Percentiles rank a stretch among this genome's conserved stretches.
These are phyloP conservation scores for Mixornis gularis DNA, from an alignment of 2,113 vertebrate genomes.

Conservation along the genomic window DNA sequence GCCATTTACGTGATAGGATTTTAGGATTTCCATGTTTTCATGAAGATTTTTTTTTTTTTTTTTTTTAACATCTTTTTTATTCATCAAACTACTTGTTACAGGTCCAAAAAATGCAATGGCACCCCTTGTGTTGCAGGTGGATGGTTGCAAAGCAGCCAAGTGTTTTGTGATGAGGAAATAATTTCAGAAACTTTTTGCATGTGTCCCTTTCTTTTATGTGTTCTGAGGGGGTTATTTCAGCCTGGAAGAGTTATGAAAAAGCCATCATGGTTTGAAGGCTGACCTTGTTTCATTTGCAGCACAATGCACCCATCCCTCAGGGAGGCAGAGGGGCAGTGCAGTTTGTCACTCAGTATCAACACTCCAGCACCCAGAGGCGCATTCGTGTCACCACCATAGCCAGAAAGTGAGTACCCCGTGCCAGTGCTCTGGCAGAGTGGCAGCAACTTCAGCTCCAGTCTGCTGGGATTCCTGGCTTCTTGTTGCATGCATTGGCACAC, in stretches of 20 bases:
- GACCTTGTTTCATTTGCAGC: slow-evolving; percentile 71
- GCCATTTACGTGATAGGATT: no score
- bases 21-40: no score
- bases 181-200: not conserved
- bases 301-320: slow-evolving; percentile 91
- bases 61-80: not conserved
- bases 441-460: not conserved
- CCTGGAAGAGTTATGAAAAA: not conserved
- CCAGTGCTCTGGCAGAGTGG: not conserved
- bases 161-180: not conserved
- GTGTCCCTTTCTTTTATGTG: not conserved
- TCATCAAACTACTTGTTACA: not conserved
- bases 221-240: not conserved
- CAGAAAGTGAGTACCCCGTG: slow-evolving; percentile 82
- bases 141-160: not conserved
- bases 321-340: slow-evolving; percentile 91
- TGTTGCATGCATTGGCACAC: not conserved
- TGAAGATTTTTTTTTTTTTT: no score
- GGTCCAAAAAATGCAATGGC: not conserved
- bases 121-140: not conserved
- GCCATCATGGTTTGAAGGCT: not conserved
- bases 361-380: slow-evolving; percentile 88
- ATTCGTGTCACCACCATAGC: slow-evolving; percentile 92
- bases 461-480: not conserved
- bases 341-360: slow-evolving; percentile 95